These are phyloP conservation scores for Heterohyrax brucei DNA, from an alignment of 2,797 vertebrate genomes.

Conservation along the genomic window DNA sequence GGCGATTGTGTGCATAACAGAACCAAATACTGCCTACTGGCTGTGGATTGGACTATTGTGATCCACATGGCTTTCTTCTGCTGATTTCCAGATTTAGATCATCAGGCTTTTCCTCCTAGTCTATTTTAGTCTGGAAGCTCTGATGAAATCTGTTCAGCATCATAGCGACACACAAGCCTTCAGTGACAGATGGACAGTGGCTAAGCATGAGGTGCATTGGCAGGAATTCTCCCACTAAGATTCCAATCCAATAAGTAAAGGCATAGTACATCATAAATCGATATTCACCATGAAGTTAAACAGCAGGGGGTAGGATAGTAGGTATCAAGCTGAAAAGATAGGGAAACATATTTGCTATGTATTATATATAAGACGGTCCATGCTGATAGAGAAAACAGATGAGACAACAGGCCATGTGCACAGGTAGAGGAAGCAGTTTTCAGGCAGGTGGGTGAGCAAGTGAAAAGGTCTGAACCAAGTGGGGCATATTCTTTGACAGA, in stretches of 20 bases:
- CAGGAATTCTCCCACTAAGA: neutral
- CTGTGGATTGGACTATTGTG: neutral
- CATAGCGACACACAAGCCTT: neutral
- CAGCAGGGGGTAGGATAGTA: neutral
- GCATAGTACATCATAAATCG: neutral
- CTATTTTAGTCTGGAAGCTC: neutral
- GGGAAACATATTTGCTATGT: neutral
- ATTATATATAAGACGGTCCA: neutral
- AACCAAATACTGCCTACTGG: neutral
- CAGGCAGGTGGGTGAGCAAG: neutral
- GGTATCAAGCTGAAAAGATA: neutral
- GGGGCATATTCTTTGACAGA: neutral
- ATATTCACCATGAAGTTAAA: neutral
- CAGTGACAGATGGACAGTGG: neutral
- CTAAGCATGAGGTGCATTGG: too few species aligned
- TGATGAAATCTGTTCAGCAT: neutral
- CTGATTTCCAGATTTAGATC: neutral
- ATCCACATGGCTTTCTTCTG: neutral
- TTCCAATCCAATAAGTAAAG: neutral
- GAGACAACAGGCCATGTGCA: neutral
- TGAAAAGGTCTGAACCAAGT: neutral
- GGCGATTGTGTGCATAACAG: neutral
- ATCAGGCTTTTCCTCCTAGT: neutral
- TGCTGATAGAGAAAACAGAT: conserved; percentile 1
- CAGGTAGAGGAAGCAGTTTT: neutral